Conservation (phyloP, 1,140 invertebrate genomes). For the Eumaeus atala region DNA sequence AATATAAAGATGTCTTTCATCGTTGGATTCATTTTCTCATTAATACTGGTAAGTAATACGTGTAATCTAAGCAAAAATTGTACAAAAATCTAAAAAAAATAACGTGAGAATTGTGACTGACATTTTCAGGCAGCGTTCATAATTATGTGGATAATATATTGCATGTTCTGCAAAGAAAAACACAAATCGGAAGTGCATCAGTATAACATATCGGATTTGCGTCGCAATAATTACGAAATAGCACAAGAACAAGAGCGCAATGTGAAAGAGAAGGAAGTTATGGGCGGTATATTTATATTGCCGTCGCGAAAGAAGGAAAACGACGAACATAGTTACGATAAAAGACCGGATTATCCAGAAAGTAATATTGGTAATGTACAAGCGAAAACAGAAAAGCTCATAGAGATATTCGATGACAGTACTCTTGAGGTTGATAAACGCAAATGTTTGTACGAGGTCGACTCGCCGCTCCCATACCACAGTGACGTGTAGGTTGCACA, state of each 20-base stretch:
- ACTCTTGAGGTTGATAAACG: conserved; percentile 32
- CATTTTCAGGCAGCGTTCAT: conserved; percentile 46
- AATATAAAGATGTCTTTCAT: conserved; percentile 40
- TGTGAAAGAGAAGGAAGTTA: conserved; percentile 32
- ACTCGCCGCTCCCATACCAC: conserved; percentile 32
- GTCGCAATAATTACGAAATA: conserved; percentile 40
- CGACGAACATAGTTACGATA: conserved; percentile 41
- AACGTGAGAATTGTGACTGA: conserved; percentile 10
- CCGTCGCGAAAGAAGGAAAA: conserved; percentile 48
- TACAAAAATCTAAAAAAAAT: not conserved
- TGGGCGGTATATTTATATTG: conserved; percentile 50
- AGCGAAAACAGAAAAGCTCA: conserved; percentile 45
- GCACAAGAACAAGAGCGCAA: conserved; percentile 34
- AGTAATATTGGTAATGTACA: conserved; percentile 34
- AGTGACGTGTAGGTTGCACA: conserved; percentile 46
- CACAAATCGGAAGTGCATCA: conserved; percentile 54
- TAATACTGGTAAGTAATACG: conserved; percentile 49
- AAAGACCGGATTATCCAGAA: conserved; percentile 61
- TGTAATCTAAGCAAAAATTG: not conserved
- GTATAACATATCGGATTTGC: conserved; percentile 50
- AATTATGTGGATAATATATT: conserved; percentile 52
- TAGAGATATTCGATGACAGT: conserved; percentile 50
- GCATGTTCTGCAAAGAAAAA: conserved; percentile 59
- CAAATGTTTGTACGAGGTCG: conserved; percentile 37
- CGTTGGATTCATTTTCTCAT: conserved; percentile 49